phyloP scores from a whole-genome alignment of 1,140 invertebrate genomes.

The Saccostrea cuccullata region DNA sequence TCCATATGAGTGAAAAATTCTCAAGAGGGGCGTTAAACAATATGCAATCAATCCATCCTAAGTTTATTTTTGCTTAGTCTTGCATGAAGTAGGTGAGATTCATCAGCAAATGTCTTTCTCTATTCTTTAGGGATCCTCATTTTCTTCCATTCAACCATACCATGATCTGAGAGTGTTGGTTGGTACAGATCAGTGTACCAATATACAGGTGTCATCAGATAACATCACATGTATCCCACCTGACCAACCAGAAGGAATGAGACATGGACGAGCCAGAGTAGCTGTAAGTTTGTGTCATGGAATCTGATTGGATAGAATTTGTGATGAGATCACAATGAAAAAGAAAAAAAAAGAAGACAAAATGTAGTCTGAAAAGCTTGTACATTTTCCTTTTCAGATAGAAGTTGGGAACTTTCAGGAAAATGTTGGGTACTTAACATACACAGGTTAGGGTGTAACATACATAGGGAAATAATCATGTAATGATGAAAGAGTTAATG shows the following conservation, averaged over 20 bases:
- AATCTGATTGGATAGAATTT: neutral
- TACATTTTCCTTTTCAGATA: conserved; percentile 59
- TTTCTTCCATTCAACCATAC: neutral
- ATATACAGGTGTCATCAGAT: conserved; percentile 62
- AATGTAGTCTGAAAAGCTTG: neutral
- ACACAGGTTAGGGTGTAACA: conserved; percentile 59
- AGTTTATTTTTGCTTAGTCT: no score
- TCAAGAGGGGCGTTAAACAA: no score
- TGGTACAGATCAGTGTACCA: conserved; percentile 63
- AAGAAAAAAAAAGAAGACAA: conserved; percentile 2
- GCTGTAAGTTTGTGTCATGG: conserved; percentile 58
- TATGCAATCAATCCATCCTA: no score
- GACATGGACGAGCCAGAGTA: conserved; percentile 66
- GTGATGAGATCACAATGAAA: neutral
- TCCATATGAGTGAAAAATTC: no score
- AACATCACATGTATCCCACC: conserved; percentile 71
- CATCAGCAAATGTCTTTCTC: neutral
- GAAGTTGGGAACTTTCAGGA: conserved; percentile 67
- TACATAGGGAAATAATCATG: neutral
- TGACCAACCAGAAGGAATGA: conserved; percentile 62
- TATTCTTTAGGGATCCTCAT: neutral
- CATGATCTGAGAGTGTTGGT: conserved; percentile 63
- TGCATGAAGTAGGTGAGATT: no score
- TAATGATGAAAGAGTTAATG: no score
- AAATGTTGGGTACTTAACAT: conserved; percentile 70